Base-by-base conservation (phyloP, 2,888 invertebrate species). In the Hecatera dysodea region DNA sequence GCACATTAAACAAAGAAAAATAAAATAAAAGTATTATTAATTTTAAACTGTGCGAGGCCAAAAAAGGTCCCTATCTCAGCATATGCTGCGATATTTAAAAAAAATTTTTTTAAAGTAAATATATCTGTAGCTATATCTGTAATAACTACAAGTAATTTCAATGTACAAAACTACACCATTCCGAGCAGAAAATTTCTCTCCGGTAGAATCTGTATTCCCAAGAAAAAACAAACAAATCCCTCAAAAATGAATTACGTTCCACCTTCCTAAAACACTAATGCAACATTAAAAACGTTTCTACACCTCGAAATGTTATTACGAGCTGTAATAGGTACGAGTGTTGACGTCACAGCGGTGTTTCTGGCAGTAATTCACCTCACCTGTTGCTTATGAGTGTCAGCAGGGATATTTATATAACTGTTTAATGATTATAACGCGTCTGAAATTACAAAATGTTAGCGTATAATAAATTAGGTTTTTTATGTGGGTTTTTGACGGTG, bases 331-430 rank as follows among this genome's bases (percentile, higher is more conserved):
- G n/a, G n/a, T n/a, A 68, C 27, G 57, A 67, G 62, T 59, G 63
- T 44, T 17, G 48, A 65, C 60, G 68, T 83, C 72, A 75, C 52
- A 53, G 59, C 61, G 64, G 50, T 66, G 70, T 62, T 80, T 65
- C 67, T 79, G 78, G 70, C 75, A 73, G 67, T 72, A 68, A 70
- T 84, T 70, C 71, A 56, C 50, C 67, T 67, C 82, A 82, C 84
- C 82, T 82, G 82, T 82, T 84, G 84, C 72, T 29, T 50, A 29
- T 48, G 48, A 57, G 63, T 67, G 70, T 75, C 72, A 81, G 60
- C 68, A 56, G 57, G 52, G 36, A 73, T 80, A 80, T 83, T 77
- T 67, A 66, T 53, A 57, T 63, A 59, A 63, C 64, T 74, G 62
- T 83, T 73, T 72, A 72, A 78, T 78, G 56, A 59, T 73, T n/a